Base-by-base conservation (phyloP, 2,113 vertebrate species). In the Oplegnathus fasciatus region DNA sequence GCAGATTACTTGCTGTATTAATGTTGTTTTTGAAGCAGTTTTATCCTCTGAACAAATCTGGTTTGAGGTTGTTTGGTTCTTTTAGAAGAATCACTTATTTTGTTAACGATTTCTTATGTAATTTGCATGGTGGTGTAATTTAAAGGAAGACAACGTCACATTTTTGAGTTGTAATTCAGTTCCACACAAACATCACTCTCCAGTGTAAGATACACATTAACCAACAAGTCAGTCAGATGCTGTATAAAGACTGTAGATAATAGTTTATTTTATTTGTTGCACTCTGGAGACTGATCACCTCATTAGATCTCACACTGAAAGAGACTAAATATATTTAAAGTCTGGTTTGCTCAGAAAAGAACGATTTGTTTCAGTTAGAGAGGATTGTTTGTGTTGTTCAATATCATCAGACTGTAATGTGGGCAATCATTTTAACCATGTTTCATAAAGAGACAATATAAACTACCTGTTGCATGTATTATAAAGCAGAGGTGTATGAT, bases 71-170 rank as follows among this genome's bases (percentile, higher is more conserved):
- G 52, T 75, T 80, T 77, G 32, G 13, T 26, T 75, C 1, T 48
- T 68, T 67, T 55, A 14, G 62, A 32, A 50, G 30, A 42, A 55
- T 57, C 42, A 17, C 3, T 66, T 67, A 8, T 40, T 72, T 80
- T 69, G 42, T 72, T 64, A 22, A 67, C 62, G 18, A 46, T 80
- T 58, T 91, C 61, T 80, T 55, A 28, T 89, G 65, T 80, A 40
- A 75, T 64, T 26, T 91, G 92, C 89, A 88, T 85, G 87, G 48
- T 6, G 18, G 40, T 60, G 40, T 68, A 5, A 37, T 78, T 86
- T 52, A 42, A 71, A 78, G 6, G 62, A 26, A 67, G n/a, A 24
- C 11, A 22, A 7, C 37, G 24, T 28, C n/a, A 44, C 28, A 10
- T 44, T 22, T 70, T 75, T 65, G 14, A 58, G 26, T 17, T 75